Conservation (phyloP, 1,140 invertebrate genomes). For the Ceratosolen fusciceps region DNA sequence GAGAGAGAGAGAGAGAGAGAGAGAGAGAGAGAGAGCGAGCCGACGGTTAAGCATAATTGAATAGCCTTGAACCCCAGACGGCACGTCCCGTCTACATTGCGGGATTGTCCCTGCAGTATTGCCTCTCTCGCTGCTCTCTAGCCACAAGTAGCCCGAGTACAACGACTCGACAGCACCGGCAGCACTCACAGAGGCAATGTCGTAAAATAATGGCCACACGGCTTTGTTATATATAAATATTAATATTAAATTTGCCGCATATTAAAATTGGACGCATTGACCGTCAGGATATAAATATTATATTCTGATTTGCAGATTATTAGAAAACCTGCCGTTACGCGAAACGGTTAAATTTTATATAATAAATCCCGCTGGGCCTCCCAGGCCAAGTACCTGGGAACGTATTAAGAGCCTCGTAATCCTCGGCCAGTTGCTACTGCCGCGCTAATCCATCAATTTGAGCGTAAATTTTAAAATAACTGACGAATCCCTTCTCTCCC, state of each 20-base stretch:
- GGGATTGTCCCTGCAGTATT: conserved; percentile 48
- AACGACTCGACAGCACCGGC: background rate
- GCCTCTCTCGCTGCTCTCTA: conserved; percentile 33
- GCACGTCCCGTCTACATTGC: conserved; percentile 38
- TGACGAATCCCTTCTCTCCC: too few relatives aligned
- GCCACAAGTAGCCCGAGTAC: conserved; percentile 3
- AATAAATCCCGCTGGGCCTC: too few relatives aligned
- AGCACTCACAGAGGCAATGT: background rate
- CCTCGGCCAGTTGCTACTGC: too few relatives aligned
- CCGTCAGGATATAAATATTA: background rate
- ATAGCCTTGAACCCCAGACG: conserved; percentile 50
- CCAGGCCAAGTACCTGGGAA: too few relatives aligned
- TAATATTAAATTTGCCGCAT: too few relatives aligned
- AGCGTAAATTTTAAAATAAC: too few relatives aligned
- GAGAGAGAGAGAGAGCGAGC: background rate
- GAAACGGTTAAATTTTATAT: background rate
- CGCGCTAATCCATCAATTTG: too few relatives aligned
- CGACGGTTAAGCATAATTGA: conserved; percentile 52
- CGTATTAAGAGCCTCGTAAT: too few relatives aligned
- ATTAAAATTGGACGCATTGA: background rate
- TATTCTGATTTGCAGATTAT: background rate
- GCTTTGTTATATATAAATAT: conserved; percentile 4
- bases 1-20: conserved; percentile 3
- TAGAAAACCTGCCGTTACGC: background rate
- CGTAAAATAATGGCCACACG: conserved; percentile 3